Conservation (phyloP, 2,113 vertebrate genomes). For the Melanerpes aurifrons region DNA sequence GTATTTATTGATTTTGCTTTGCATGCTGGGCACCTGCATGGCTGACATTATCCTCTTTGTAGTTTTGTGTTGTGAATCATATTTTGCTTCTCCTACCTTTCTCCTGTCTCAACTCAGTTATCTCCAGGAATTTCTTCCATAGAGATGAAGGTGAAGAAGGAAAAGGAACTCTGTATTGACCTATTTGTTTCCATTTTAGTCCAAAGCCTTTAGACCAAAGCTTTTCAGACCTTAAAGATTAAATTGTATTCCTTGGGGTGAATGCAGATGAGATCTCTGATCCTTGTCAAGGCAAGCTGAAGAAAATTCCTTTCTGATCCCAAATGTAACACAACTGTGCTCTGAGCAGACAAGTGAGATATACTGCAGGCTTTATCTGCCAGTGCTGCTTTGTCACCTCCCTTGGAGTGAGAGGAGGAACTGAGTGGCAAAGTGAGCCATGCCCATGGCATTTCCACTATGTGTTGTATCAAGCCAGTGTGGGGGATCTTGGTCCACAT, state of each 20-base stretch:
- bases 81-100: background rate
- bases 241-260: background rate
- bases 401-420: background rate
- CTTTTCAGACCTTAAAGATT: background rate
- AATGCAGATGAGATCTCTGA: background rate
- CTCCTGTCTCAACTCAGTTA: background rate
- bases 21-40: background rate
- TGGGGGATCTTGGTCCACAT: too few species aligned
- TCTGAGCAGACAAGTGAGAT: background rate
- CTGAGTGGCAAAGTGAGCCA: fast-evolving
- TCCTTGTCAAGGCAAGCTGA: background rate
- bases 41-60: background rate
- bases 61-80: background rate
- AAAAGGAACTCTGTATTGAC: background rate
- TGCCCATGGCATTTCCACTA: background rate
- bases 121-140: background rate
- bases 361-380: background rate
- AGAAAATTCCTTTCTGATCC: constrained; percentile 8
- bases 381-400: background rate
- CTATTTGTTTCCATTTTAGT: background rate
- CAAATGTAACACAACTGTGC: background rate
- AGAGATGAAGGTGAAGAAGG: background rate
- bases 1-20: background rate
- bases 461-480: fast-evolving
- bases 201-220: background rate